Evolutionary conservation across 2,113 vertebrate species (phyloP), one percentile per base, ranked within the genome.

Genomic region (Acrocephalus arundinaceus): DNA sequence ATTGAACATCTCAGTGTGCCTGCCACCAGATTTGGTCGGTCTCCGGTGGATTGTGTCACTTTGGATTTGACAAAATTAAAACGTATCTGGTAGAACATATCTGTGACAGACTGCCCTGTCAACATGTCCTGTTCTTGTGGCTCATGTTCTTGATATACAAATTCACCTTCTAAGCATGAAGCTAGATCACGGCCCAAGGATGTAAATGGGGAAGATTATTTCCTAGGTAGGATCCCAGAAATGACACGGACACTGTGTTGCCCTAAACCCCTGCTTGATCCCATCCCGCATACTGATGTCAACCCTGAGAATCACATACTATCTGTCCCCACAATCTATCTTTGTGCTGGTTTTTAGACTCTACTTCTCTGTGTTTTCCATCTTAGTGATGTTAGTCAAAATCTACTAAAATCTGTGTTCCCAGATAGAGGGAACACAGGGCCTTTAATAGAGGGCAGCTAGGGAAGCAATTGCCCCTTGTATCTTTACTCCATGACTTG

Each of bases 251-350:
- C 1, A 1, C 31, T 67, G 58, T 70, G 8, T 51, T 75, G 23
- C 23, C 52, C 21, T 48, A 73, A 75, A 14, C 13, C 6, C 9
- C 16, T 33, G 43, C 21, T 39, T 0, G 0, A 45, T 39, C 30
- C 25, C 22, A 30, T 16, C 14, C 54, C 14, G 6, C 16, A 8
- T 62, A 7, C 9, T 35, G 37, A 49, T 21, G 17, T 66, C 70
- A 81, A 0, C 21, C 21, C 27, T 62, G 41, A 4, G 1, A 66
- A 66, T 62, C 45, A 35, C n/a, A 31, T 15, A 45, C 19, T 22
- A 48, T 21, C 17, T 81, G n/a, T 48, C 11, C 23, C 11, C 43
- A 45, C 0, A 2, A 16, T 28, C 49, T 52, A 5, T 11, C 45
- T 75, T 59, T 48, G 23, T 75, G 28, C 24, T 54, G 14, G 3